Evolutionary conservation across 2,113 vertebrate genomes (phyloP), one percentile per base, ranked within the genome.

Genomic region (Lathamus discolor): DNA sequence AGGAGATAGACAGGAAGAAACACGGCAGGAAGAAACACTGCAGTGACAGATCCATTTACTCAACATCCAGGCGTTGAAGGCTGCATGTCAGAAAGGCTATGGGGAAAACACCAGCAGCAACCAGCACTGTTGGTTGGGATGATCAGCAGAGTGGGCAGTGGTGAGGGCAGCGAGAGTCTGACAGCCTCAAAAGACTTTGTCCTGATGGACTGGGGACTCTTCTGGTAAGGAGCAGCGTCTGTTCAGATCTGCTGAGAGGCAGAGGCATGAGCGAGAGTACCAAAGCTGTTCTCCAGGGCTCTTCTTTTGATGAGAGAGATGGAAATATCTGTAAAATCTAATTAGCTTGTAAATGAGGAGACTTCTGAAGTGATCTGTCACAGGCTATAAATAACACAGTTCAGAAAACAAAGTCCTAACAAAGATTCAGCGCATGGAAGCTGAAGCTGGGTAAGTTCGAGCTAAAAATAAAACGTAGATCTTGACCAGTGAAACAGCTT

Each of bases 401-500:
- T 87, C 51, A 35, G 76, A 86, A 97, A 97, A 93, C 51, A 74
- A 92, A 78, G 68, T 74, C 64, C 19, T 59, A 54, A 33, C 48
- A 52, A 46, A 73, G 68, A 44, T 39, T 88, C 55, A 39, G 43
- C 51, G 29, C 43, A 17, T 59, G 24, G 59, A 59, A 86, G 33
- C 22, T 73, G 17, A 15, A 83, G 44, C 69, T 88, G 88, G 24
- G 10, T 69, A 75, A 70, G n/a, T 61, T 88, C 0, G 0, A 86
- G 35, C 41, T 95, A 64, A 88, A 91, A 84, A 82, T 72, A 91
- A 92, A 78, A 93, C 31, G 37, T 63, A 57, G 46, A 63, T 91
- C 86, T 95, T 90, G 86, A 91, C 69, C 86, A 89, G 61, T 75
- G 73, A 88, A 95, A 64, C 29, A 81, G 43, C 55, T 94, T 75